Evolutionary conservation across 2,797 vertebrate genomes (phyloP).

Genomic region (Moxostoma hubbsi): DNA sequence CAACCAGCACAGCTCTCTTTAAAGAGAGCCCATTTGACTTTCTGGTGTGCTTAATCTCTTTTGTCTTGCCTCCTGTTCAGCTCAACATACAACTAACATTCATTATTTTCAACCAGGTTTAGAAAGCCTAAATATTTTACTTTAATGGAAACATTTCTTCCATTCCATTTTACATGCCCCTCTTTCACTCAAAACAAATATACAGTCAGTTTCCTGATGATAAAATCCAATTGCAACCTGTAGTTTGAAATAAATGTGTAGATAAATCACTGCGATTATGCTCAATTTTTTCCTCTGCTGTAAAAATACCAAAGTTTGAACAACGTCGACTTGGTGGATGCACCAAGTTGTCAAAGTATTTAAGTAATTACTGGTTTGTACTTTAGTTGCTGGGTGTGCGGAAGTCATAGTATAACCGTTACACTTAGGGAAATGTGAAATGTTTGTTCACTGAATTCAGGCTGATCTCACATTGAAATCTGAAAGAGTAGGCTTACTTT

Average conservation of each 20-base stretch:
- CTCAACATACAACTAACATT: constrained; percentile 29
- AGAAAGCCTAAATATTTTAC: background rate
- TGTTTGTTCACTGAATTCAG: too few relatives aligned
- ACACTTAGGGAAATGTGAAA: background rate
- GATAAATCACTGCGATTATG: background rate
- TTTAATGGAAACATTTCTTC: background rate
- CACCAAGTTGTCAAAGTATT: constrained; percentile 15
- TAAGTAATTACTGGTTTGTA: constrained; percentile 32
- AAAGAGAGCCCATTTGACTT: constrained; percentile 15
- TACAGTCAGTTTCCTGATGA: background rate
- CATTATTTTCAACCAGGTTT: background rate
- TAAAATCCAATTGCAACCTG: background rate
- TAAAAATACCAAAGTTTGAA: constrained; percentile 19
- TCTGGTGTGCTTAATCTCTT: constrained; percentile 21
- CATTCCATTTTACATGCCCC: background rate
- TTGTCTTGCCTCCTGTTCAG: constrained; percentile 39
- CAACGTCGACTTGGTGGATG: constrained; percentile 12
- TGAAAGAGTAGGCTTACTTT: too few relatives aligned
- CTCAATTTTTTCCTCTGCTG: background rate
- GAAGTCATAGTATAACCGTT: background rate
- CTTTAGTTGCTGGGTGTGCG: constrained; percentile 11
- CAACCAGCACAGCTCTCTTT: constrained; percentile 32
- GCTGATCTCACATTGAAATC: too few relatives aligned
- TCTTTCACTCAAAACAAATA: background rate
- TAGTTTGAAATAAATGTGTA: background rate